Base-by-base conservation (phyloP, 2,797 vertebrate species). In the Sus cebifrons region DNA sequence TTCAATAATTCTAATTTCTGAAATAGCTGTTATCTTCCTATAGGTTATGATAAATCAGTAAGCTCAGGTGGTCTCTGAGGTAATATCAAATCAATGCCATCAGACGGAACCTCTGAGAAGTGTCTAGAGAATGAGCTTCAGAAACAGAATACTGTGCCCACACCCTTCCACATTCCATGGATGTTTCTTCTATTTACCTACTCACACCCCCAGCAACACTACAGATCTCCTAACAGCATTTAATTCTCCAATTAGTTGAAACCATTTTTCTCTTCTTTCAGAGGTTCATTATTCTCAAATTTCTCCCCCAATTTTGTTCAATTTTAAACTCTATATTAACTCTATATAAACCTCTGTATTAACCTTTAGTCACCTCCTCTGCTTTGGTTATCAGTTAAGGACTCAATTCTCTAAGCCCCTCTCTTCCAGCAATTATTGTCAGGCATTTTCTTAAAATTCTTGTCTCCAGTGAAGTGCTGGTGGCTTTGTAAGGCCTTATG, bases 21-120 rank as follows among this genome's bases (percentile, higher is more conserved):
- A 89, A 96, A 79, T 16, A 79, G 40, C 32, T 74, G 60, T 27
- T 54, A 82, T 15, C 60, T 91, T 79, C 64, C 71, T 71, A 54
- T 29, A 56, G 32, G 21, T 52, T 94, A 79, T 88, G 87, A 82
- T 64, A 95, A 25, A 58, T 87, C 4, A 62, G 20, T 68, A 18
- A 82, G 29, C 52, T 85, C 84, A 91, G 54, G 16, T 5, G 13
- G 40, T 78, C 71, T 86, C 10, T 40, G 40, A 68, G 58, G 78
- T 56, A 14, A 4, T 21, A 65, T 25, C 29, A 54, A 67, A 23
- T 54, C 52, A 40, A 40, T 5, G 25, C n/a, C 81, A 68, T 27
- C 1, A 5, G 49, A 73, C 14, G 65, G 32, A 27, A 58, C 44
- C 40, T 84, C 60, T 56, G 52, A 16, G 23, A 54, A 71, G 36